phyloP scores from a whole-genome alignment of 2,888 invertebrate species.

The Eilema griseolum region DNA sequence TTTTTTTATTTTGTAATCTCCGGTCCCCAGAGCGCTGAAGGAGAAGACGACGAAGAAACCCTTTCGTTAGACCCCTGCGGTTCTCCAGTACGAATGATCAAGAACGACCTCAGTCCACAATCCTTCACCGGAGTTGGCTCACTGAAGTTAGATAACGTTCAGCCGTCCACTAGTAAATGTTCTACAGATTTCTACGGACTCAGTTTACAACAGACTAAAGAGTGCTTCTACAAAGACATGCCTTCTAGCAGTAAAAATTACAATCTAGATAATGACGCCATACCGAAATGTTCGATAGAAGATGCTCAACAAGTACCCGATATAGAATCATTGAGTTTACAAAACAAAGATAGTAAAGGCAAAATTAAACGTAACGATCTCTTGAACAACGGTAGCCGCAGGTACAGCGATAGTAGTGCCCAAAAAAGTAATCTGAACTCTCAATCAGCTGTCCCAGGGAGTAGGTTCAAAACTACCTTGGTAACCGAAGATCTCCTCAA shows the following conservation, averaged over 20 bases:
- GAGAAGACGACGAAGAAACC: slow-evolving; percentile 88
- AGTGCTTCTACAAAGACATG: slow-evolving; percentile 76
- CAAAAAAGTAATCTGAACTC: slow-evolving; percentile 66
- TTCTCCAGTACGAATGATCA: slow-evolving; percentile 72
- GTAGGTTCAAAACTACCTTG: slow-evolving; percentile 78
- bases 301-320: slow-evolving; percentile 60
- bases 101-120: slow-evolving; percentile 74
- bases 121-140: slow-evolving; percentile 44
- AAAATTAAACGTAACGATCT: slow-evolving; percentile 67
- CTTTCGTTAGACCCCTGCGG: slow-evolving; percentile 83
- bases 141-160: slow-evolving; percentile 52
- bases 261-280: slow-evolving; percentile 69
- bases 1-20: neutral
- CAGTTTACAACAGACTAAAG: slow-evolving; percentile 74
- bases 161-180: slow-evolving; percentile 64
- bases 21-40: slow-evolving; percentile 78
- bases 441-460: slow-evolving; percentile 61
- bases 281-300: slow-evolving; percentile 68
- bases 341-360: slow-evolving; percentile 64
- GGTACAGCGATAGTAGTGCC: slow-evolving; percentile 78
- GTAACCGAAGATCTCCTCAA: slow-evolving; percentile 71
- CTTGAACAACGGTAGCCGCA: slow-evolving; percentile 74
- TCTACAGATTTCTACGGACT: slow-evolving; percentile 71
- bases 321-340: slow-evolving; percentile 67
- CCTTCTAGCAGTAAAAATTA: slow-evolving; percentile 81